Percentiles rank a stretch among this genome's conserved stretches.
Conservation (phyloP, 2,797 vertebrate species). For the Potorous gilbertii region DNA sequence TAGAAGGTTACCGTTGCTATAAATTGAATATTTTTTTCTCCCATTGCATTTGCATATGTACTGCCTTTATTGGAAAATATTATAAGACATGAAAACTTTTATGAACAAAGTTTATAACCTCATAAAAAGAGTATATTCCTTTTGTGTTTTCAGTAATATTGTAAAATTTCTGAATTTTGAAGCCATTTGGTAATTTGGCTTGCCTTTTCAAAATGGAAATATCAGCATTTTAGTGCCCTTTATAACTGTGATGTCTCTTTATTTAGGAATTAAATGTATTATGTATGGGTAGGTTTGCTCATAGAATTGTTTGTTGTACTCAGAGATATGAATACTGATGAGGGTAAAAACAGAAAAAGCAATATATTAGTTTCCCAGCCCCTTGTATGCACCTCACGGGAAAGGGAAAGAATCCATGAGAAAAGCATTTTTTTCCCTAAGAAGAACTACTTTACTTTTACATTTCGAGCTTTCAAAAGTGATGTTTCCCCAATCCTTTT, state of each 20-base stretch:
- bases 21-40: not conserved
- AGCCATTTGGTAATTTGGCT: not conserved
- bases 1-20: not conserved
- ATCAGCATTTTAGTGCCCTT: not conserved
- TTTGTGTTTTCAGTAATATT: not conserved
- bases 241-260: not conserved
- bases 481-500: not conserved
- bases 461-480: not conserved
- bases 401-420: not conserved
- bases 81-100: constrained; percentile 3
- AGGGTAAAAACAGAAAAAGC: not conserved
- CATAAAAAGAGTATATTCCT: not conserved
- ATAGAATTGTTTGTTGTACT: not conserved
- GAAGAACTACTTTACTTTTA: not conserved
- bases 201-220: not conserved
- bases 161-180: constrained; percentile 1
- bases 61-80: not conserved
- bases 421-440: not conserved
- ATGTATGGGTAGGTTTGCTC: not conserved
- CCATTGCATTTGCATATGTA: not conserved
- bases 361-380: not conserved
- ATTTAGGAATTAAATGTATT: not conserved
- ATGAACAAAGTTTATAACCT: not conserved
- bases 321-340: not conserved
- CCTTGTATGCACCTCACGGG: not conserved